Evolutionary conservation across 2,113 vertebrate species (phyloP).

Genomic region (Probosciger aterrimus): DNA sequence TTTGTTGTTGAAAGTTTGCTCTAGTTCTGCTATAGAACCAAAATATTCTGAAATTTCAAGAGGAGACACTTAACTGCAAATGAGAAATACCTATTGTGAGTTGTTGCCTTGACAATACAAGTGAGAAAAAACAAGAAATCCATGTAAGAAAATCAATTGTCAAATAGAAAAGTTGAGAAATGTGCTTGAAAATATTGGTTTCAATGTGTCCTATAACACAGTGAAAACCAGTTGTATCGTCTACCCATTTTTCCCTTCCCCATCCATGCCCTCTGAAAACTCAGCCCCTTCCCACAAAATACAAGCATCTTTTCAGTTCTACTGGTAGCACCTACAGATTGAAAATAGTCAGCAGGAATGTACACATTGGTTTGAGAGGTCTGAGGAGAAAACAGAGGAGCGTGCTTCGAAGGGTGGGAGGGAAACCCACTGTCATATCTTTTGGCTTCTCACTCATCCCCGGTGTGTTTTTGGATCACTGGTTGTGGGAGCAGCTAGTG

Average conservation of each 20-base stretch:
- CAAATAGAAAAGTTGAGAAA: background rate
- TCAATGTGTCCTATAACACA: background rate
- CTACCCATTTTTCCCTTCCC: background rate
- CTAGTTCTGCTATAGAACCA: background rate
- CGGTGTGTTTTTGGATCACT: background rate
- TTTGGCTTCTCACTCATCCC: rapidly evolving
- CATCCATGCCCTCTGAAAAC: rapidly evolving
- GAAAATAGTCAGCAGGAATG: background rate
- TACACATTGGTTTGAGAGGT: background rate
- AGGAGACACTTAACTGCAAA: background rate
- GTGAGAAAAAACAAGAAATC: background rate
- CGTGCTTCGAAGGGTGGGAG: background rate
- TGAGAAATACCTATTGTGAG: background rate
- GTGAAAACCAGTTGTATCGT: background rate
- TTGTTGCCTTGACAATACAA: background rate
- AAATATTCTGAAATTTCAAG: background rate
- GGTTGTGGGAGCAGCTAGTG: background rate
- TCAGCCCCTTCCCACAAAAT: background rate
- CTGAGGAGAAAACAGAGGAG: background rate
- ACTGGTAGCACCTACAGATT: background rate
- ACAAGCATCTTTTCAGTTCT: background rate
- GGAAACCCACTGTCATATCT: background rate
- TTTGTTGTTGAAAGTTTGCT: background rate
- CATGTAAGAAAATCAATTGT: background rate
- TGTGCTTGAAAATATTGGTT: background rate